Evolutionary conservation across 2,113 vertebrate species (phyloP), one percentile per base, ranked within the genome.

Genomic region (Passer domesticus): DNA sequence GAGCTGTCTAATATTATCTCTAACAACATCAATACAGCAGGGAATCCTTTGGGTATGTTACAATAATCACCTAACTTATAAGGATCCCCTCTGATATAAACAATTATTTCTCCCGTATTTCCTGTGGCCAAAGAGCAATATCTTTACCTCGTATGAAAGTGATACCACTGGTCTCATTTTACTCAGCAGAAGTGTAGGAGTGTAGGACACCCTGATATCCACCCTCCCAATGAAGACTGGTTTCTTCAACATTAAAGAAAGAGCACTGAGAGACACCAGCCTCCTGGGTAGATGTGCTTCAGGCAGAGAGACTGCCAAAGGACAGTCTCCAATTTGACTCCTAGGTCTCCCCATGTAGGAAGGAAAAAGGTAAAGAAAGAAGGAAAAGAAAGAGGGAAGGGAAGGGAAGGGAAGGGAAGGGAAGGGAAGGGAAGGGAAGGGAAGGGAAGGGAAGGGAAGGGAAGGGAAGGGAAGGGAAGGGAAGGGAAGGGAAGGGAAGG

Each of bases 341-440:
- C 22, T 30, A 81, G 13, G 6, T 68, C 5, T 72, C n/a, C 39
- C 15, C 7, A 66, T 2, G 1, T 3, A 46, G 8, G 5, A 24
- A 41, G n/a, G 14, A 55, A 33, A 20, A 60, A 33, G 19, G 8
- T 7, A 58, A 35, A 2, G 8, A 50, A 24, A 25, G 33, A 28
- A 18, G 4, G 12, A 5, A 13, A 15, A 8, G 6, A 14, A 8
- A 9, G 39, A 9, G 3, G 23, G 15, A 17, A 8, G 20, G 2
- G 11, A 11, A 10, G 2, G 12, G 11, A 33, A 15, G 21, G 41
- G n/a, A n/a, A 27, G 6, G 2, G 2, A 2, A 9, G 15, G 10
- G 7, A 14, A 9, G 8, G 30, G 3, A 30, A 33, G 12, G 11
- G 24, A 50, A 39, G 15, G 19, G 15, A 28, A 18, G 14, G 24